These are phyloP conservation scores for Drosophila grimshawi DNA, from an alignment of 1,140 invertebrate species.

Conservation along the genomic window DNA sequence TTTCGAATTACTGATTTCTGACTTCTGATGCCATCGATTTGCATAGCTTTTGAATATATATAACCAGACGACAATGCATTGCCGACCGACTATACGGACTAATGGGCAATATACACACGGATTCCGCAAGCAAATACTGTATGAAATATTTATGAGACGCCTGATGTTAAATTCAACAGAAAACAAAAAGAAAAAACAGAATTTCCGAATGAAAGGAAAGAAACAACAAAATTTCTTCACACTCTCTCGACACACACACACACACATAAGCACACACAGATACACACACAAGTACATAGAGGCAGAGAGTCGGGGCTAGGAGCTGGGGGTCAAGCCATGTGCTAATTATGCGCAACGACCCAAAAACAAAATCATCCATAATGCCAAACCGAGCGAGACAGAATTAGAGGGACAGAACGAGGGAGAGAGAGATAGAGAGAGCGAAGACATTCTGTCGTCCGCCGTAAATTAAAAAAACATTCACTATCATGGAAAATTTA, in stretches of 20 bases:
- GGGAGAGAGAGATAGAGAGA: neutral
- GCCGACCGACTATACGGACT: neutral
- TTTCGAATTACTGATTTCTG: constrained; percentile 54
- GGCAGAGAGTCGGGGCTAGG: neutral
- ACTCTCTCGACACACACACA: neutral
- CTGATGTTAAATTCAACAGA: constrained; percentile 73
- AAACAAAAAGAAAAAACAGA: constrained; percentile 7
- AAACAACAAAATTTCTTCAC: constrained; percentile 5
- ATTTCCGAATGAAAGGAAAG: constrained; percentile 15
- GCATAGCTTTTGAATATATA: constrained; percentile 72
- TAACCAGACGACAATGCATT: constrained; percentile 35
- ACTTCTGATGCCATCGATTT: constrained; percentile 61
- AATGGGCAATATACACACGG: constrained; percentile 15
- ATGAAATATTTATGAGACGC: constrained; percentile 75
- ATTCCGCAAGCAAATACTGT: constrained; percentile 24
- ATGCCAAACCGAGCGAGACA: neutral
- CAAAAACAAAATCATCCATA: constrained; percentile 9
- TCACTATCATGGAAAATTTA: constrained; percentile 44
- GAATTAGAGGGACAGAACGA: neutral
- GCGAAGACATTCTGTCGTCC: neutral
- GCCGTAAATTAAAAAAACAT: constrained; percentile 9
- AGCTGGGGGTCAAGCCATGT: constrained; percentile 54
- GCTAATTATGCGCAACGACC: constrained; percentile 60
- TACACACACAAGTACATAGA: too few relatives aligned
- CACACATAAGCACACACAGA: too few relatives aligned